These are phyloP conservation scores for Pangasius djambal DNA, from an alignment of 2,797 vertebrate species.

Conservation along the genomic window DNA sequence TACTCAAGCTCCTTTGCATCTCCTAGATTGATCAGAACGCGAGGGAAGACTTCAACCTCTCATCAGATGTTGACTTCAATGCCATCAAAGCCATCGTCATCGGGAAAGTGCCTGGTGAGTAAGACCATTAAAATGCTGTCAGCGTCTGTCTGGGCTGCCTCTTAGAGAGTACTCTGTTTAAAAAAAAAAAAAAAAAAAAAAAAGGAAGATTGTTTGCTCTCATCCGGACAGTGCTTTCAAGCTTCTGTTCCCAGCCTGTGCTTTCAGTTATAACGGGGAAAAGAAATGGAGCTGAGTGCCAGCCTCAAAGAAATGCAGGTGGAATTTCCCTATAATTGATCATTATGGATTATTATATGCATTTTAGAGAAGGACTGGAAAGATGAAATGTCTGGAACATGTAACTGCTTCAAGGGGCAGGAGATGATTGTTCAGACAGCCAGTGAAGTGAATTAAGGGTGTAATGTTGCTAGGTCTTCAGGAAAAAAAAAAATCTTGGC, in stretches of 20 bases:
- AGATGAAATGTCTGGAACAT: conserved; percentile 3
- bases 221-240: conserved; percentile 3
- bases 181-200: background rate
- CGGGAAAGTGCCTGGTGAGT: conserved; percentile 86
- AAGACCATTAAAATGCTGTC: conserved; percentile 13
- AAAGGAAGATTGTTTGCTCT: conserved; percentile 8
- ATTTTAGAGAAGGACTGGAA: conserved; percentile 7
- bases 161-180: conserved; percentile 19
- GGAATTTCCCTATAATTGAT: conserved; percentile 44
- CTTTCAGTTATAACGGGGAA: background rate
- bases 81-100: conserved; percentile 82
- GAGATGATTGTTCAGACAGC: conserved; percentile 8
- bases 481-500: background rate
- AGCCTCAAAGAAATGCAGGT: background rate
- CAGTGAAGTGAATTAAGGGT: background rate
- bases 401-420: background rate
- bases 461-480: background rate
- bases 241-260: conserved; percentile 14
- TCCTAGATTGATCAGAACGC: conserved; percentile 82
- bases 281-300: background rate
- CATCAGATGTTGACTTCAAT: conserved; percentile 85
- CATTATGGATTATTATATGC: conserved; percentile 45
- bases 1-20: conserved; percentile 28
- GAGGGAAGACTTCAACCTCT: conserved; percentile 82
- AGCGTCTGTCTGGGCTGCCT: conserved; percentile 14